Evolutionary conservation across 1,140 invertebrate species (phyloP).

Genomic region (Zaprionus taronus): DNA sequence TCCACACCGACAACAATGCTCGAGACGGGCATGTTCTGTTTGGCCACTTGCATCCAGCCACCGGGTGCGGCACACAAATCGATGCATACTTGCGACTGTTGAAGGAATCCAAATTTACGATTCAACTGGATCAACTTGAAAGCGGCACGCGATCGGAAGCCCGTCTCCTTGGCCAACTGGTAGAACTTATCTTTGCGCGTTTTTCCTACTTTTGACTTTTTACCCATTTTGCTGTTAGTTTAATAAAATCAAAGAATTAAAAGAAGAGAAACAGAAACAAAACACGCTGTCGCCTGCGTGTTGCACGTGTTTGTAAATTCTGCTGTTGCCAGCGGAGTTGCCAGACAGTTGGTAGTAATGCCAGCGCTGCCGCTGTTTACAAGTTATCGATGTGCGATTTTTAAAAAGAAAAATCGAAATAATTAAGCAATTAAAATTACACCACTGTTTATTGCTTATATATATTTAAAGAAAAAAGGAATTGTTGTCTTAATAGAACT

Average conservation of each 20-base stretch:
- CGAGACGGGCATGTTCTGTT: slow-evolving; percentile 98
- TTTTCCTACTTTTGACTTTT: slow-evolving; percentile 98
- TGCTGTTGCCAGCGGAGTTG: slow-evolving; percentile 9
- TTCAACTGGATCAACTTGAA: slow-evolving; percentile 99
- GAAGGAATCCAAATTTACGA: slow-evolving; percentile 98
- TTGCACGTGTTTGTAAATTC: slow-evolving; percentile 47
- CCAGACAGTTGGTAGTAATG: slow-evolving; percentile 20
- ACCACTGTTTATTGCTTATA: too few species aligned
- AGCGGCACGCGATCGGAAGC: slow-evolving; percentile 97
- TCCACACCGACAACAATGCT: slow-evolving; percentile 98
- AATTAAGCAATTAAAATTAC: background rate
- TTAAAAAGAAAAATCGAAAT: background rate
- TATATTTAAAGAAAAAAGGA: background rate
- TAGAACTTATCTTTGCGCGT: slow-evolving; percentile 99
- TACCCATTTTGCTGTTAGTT: slow-evolving; percentile 91
- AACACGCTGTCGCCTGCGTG: slow-evolving; percentile 38
- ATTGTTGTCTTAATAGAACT: background rate
- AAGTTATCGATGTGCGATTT: slow-evolving; percentile 6
- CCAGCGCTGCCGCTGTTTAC: slow-evolving; percentile 7
- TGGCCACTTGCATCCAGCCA: slow-evolving; percentile 99
- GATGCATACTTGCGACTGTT: slow-evolving; percentile 97
- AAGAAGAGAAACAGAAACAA: slow-evolving; percentile 25
- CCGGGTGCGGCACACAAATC: slow-evolving; percentile 99
- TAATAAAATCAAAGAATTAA: slow-evolving; percentile 15
- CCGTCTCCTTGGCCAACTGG: slow-evolving; percentile 99